phyloP scores from a whole-genome alignment of 2,888 invertebrate genomes.

The Pterostichus niger region DNA sequence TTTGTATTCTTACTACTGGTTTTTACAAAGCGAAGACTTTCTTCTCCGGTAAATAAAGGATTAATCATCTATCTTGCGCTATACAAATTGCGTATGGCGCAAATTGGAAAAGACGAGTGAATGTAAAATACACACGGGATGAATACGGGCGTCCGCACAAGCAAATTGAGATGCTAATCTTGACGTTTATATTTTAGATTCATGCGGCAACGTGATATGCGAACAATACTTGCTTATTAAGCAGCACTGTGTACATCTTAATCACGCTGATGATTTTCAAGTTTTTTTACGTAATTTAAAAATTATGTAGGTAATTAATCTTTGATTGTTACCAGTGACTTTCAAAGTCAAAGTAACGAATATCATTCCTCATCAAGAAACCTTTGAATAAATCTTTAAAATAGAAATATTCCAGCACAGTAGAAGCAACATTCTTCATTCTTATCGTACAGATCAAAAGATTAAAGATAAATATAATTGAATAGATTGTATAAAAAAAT shows the following conservation, averaged over 20 bases:
- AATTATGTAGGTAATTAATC: constrained; percentile 34
- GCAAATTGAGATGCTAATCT: constrained; percentile 44
- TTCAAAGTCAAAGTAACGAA: constrained; percentile 23
- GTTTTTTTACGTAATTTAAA: constrained; percentile 25
- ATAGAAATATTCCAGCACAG: constrained; percentile 14
- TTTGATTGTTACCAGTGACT: constrained; percentile 44
- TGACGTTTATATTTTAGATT: constrained; percentile 29
- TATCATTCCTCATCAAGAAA: constrained; percentile 13
- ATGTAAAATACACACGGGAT: constrained; percentile 16
- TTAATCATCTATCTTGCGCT: constrained; percentile 11
- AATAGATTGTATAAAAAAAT: not conserved
- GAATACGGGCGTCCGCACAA: constrained; percentile 22
- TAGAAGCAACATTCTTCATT: constrained; percentile 9
- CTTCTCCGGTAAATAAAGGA: constrained; percentile 33
- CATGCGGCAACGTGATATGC: constrained; percentile 17
- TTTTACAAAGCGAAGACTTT: constrained; percentile 17
- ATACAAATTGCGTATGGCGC: constrained; percentile 6
- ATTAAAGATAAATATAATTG: constrained; percentile 6
- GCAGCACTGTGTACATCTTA: constrained; percentile 9
- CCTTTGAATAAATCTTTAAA: constrained; percentile 20
- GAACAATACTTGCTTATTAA: constrained; percentile 43
- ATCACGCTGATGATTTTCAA: constrained; percentile 24
- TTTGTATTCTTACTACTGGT: not conserved
- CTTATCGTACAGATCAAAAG: constrained; percentile 23
- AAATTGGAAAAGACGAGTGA: constrained; percentile 41